Evolutionary conservation across 1,140 invertebrate species (phyloP).

Genomic region (Formica selysi): DNA sequence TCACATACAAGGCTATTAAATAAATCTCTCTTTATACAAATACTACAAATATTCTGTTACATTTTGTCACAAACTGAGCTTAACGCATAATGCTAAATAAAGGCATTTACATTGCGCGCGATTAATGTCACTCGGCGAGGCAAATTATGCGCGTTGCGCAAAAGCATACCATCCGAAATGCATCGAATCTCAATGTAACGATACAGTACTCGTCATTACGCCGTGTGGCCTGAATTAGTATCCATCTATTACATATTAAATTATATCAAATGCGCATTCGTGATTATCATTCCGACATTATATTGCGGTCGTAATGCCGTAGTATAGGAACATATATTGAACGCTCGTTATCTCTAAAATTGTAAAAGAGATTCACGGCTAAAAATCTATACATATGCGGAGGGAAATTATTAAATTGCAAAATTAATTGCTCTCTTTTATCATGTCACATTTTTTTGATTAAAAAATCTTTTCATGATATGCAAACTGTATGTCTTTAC

Average conservation of each 20-base stretch:
- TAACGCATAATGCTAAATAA: constrained; percentile 44
- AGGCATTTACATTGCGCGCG: constrained; percentile 58
- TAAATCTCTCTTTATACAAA: constrained; percentile 11
- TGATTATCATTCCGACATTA: constrained; percentile 29
- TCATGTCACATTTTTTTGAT: background rate
- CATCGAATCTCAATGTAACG: constrained; percentile 40
- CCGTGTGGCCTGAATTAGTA: constrained; percentile 30
- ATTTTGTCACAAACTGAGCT: constrained; percentile 21
- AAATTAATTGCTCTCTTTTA: background rate
- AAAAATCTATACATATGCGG: background rate
- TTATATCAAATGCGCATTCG: constrained; percentile 32
- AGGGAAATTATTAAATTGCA: constrained; percentile 24
- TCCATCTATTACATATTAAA: constrained; percentile 50
- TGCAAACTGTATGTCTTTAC: background rate
- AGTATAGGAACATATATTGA: background rate
- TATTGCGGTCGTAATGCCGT: constrained; percentile 6
- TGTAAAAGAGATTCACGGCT: background rate
- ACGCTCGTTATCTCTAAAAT: background rate
- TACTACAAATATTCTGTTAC: background rate
- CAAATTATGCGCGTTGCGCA: constrained; percentile 41
- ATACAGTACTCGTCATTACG: constrained; percentile 30
- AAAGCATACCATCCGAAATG: constrained; percentile 45
- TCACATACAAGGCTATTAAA: constrained; percentile 8
- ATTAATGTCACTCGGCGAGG: constrained; percentile 54
- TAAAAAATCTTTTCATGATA: background rate